Evolutionary conservation across 2,797 vertebrate genomes (phyloP).

Genomic region (Tapirus indicus): DNA sequence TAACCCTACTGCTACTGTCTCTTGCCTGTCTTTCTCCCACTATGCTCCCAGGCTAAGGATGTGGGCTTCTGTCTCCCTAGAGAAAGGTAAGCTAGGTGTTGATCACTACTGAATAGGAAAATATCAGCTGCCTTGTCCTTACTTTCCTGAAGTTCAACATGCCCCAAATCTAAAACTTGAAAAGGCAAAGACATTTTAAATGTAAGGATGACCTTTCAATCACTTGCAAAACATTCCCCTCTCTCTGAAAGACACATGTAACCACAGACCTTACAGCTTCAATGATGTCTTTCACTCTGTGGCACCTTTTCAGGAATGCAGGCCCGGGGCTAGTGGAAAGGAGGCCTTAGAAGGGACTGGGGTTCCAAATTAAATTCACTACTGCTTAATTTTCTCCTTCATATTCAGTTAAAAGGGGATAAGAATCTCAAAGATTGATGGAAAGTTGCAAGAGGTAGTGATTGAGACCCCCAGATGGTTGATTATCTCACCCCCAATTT

Average conservation of each 20-base stretch:
- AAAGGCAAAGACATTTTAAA: slow-evolving; percentile 63
- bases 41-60: neutral
- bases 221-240: slow-evolving; percentile 48
- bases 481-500: neutral
- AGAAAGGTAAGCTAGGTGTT: slow-evolving; percentile 17
- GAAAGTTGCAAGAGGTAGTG: slow-evolving; percentile 40
- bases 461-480: neutral
- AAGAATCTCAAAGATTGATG: neutral
- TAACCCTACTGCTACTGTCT: neutral
- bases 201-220: slow-evolving; percentile 53
- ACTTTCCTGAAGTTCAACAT: slow-evolving; percentile 56
- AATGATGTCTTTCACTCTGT: neutral
- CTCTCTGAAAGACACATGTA: slow-evolving; percentile 46
- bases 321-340: neutral
- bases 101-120: slow-evolving; percentile 46
- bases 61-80: neutral
- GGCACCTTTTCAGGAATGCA: neutral
- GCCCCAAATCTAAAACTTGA: slow-evolving; percentile 44
- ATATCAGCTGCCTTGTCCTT: slow-evolving; percentile 33
- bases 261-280: neutral
- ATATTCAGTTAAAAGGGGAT: slow-evolving; percentile 7
- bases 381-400: slow-evolving; percentile 19
- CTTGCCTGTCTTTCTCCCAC: neutral
- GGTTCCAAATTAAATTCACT: slow-evolving; percentile 2
- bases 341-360: neutral